Evolutionary conservation across 2,888 invertebrate species (phyloP), one percentile per base, ranked within the genome.

Genomic region (Hedya salicella): DNA sequence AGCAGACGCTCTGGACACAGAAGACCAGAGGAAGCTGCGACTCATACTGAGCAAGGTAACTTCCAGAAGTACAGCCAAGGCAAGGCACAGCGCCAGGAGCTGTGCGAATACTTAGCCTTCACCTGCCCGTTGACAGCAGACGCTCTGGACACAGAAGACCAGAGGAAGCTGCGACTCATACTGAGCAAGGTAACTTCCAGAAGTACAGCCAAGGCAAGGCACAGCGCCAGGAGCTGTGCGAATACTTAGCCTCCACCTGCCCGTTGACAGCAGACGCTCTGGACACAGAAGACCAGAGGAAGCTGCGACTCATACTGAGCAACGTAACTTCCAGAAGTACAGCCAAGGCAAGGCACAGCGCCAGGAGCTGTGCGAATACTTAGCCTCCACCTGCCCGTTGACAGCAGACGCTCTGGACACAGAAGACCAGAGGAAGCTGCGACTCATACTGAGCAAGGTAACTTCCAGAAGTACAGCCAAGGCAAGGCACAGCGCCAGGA

Each of bases 81-180:
- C n/a, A n/a, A n/a, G n/a, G n/a, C n/a, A 0, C 97, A 98, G 80
- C 98, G 98, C 75, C 91, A 94, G 13, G 95, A 95, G 67, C 87
- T 98, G 49, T 95, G 96, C 56, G 96, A 96, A 73, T 98, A 98
- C 88, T 92, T 98, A 53, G 95, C 96, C 1, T 94, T 95, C 16
- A 96, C 96, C 2, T 98, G 98, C 80, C 97, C 98, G 0, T 91
- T 96, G 71, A 96, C 96, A n/a, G 97, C 95, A 6, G 96, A 96
- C 84, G 94, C 95, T 0, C 82, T 96, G 32, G 96, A 97, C 83
- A 96, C 96, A 1, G 97, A 97, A 78, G 96, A 97, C 73, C 97
- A 98, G 83, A 95, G 96, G 75, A 97, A 98, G 87, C 86, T 98
- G 71, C 93, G 96, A 57, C 93, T 97, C 70, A 97, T 98, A 74